These are phyloP conservation scores for Mormyrops attenuatus DNA, from an alignment of 2,797 vertebrate genomes.

Conservation along the genomic window DNA sequence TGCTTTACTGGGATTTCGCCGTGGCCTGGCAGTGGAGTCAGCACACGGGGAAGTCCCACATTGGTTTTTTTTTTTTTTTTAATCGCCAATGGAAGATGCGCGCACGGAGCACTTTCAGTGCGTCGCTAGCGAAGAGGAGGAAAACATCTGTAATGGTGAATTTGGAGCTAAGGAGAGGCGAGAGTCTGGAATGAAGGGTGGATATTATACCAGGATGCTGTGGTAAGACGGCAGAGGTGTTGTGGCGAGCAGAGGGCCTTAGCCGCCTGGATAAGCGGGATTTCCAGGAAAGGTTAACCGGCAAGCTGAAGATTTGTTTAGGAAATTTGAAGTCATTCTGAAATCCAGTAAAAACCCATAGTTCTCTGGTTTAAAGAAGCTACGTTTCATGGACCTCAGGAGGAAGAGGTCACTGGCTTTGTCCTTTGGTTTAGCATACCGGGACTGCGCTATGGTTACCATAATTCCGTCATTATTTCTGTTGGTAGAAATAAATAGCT, in stretches of 20 bases:
- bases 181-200: conserved; percentile 38
- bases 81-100: conserved; percentile 41
- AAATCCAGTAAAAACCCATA: conserved; percentile 41
- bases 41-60: conserved; percentile 34
- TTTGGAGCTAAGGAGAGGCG: conserved; percentile 45
- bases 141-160: conserved; percentile 10
- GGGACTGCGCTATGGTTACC: neutral
- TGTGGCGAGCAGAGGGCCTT: conserved; percentile 52
- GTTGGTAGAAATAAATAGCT: neutral
- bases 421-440: neutral
- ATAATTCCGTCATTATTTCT: neutral
- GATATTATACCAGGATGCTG: conserved; percentile 52
- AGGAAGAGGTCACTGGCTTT: conserved; percentile 35
- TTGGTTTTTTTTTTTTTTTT: conserved; percentile 28
- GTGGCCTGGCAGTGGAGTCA: neutral
- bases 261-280: conserved; percentile 48
- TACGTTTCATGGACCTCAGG: conserved; percentile 55
- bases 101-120: neutral
- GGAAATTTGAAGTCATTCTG: neutral
- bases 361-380: conserved; percentile 43
- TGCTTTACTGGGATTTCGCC: conserved; percentile 23
- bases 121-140: neutral
- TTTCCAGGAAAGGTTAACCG: conserved; percentile 50
- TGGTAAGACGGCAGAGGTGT: conserved; percentile 62
- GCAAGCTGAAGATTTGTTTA: neutral